A percentile compares a stretch with the other conserved stretches of the same genome.
Conservation (phyloP, 1,140 invertebrate species). For the Penaeus vannamei region DNA sequence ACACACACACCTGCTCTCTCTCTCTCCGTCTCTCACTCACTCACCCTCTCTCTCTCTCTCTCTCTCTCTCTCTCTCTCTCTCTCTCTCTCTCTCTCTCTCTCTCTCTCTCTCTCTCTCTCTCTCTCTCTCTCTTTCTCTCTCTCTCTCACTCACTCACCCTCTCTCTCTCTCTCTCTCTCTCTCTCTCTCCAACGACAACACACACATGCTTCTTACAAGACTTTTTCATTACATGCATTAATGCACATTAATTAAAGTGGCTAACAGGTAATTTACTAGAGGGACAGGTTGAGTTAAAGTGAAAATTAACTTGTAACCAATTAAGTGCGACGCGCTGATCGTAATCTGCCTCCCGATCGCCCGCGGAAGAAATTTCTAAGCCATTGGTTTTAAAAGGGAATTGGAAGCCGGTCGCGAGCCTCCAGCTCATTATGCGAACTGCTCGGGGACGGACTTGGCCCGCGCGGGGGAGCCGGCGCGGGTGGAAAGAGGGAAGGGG, state of each 20-base stretch:
- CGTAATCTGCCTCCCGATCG: constrained; percentile 28
- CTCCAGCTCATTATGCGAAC: neutral
- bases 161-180: neutral
- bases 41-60: too few relatives aligned
- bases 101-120: too few relatives aligned
- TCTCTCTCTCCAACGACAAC: neutral
- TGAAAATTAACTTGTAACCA: constrained; percentile 62
- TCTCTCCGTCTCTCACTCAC: too few relatives aligned
- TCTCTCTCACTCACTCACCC: too few relatives aligned
- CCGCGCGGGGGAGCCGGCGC: too few relatives aligned
- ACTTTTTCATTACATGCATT: constrained; percentile 57
- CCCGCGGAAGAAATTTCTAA: neutral
- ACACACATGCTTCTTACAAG: neutral
- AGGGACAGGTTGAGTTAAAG: constrained; percentile 55
- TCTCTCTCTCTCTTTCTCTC: too few relatives aligned
- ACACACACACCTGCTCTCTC: too few relatives aligned
- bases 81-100: too few relatives aligned
- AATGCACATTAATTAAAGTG: constrained; percentile 58
- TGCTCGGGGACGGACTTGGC: neutral
- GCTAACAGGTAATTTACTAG: constrained; percentile 51
- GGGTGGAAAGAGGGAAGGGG: too few relatives aligned
- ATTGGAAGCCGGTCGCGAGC: neutral
- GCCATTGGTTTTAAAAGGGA: constrained; percentile 21
- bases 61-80: too few relatives aligned
- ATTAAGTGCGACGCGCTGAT: constrained; percentile 43